Evolutionary conservation across 2,888 invertebrate species (phyloP), one percentile per base, ranked within the genome.

Genomic region (Hedya salicella): DNA sequence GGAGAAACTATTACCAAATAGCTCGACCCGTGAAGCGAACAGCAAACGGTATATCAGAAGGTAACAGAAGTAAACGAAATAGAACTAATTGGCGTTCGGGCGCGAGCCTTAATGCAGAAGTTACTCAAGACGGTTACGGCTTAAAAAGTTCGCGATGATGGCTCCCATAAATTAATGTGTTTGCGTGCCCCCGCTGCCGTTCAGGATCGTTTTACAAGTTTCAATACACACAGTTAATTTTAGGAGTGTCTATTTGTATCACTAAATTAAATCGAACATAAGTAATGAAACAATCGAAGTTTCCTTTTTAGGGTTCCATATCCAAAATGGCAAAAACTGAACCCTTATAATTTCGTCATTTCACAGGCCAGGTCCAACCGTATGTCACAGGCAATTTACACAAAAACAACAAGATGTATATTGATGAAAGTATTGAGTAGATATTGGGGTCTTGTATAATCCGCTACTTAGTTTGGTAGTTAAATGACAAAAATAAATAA

Each of bases 131-230:
- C 80, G 73, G 79, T 75, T 78, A 81, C 79, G 85, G 85, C 85
- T 87, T 87, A 78, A 80, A 81, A 86, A 89, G 86, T 89, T 91
- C 87, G 83, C 69, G 69, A 68, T 85, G 82, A 83, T 83, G 82
- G 79, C 87, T 82, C 81, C 88, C 85, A 85, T 87, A 86, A 91
- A 88, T 89, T 89, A 86, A 88, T 89, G 83, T 89, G 87, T 88
- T 88, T 88, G 87, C 82, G 83, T 85, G 85, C 86, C 80, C 82
- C 78, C 75, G 72, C 73, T 75, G 76, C 76, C 80, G 76, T 80
- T 85, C 81, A 74, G 79, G 78, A 79, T 82, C 75, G 76, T 73
- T 78, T 81, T 73, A 75, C 73, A 74, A 76, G 73, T 78, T 74
- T 68, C 69, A 56, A 65, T 71, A 61, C 63, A 67, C 72, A 62